Evolutionary conservation across 1,140 invertebrate genomes (phyloP).

Genomic region (Vanessa tameamea): DNA sequence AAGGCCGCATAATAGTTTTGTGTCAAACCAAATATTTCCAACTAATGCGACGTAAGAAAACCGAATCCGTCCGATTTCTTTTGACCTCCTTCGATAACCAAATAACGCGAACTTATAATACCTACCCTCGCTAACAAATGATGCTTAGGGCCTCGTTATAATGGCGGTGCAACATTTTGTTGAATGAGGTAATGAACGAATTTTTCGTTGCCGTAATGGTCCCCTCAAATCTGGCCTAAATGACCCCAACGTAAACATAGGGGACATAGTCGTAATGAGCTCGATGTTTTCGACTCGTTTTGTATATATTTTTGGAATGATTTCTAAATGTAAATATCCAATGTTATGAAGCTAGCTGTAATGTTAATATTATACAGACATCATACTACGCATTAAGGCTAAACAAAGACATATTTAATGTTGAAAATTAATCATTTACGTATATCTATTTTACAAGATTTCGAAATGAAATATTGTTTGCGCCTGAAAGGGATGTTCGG

Average conservation of each 20-base stretch:
- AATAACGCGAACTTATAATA: constrained; percentile 29
- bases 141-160: constrained; percentile 37
- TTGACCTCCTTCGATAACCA: constrained; percentile 41
- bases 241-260: constrained; percentile 41
- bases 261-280: constrained; percentile 24
- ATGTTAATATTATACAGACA: background rate
- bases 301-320: background rate
- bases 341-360: background rate
- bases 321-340: background rate
- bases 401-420: no score
- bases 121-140: constrained; percentile 18
- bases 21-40: constrained; percentile 41
- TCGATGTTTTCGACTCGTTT: constrained; percentile 17
- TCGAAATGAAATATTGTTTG: no score
- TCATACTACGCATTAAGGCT: no score
- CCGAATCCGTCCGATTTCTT: constrained; percentile 34
- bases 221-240: constrained; percentile 50
- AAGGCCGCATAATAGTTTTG: constrained; percentile 42
- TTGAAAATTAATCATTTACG: no score
- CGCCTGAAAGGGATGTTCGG: background rate
- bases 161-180: constrained; percentile 47
- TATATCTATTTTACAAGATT: no score
- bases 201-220: constrained; percentile 52
- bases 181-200: constrained; percentile 58
- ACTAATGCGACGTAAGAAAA: constrained; percentile 41